Conservation (phyloP, 2,888 invertebrate species). For the Tetramorium bicarinatum region DNA sequence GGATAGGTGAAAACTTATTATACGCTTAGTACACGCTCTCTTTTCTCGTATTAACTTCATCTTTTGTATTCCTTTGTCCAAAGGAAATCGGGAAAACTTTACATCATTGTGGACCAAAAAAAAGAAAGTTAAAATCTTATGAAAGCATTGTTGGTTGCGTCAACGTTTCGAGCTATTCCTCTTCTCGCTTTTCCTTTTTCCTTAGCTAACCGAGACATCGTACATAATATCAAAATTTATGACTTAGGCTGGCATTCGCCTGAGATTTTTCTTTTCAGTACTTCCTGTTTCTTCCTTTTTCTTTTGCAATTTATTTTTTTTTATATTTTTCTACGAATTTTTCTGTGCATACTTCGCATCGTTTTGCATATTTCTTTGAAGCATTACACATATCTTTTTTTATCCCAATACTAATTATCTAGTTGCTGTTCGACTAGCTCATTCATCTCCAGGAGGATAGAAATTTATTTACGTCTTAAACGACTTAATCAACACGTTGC, state of each 20-base stretch:
- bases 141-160: constrained; percentile 84
- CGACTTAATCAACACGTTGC: background rate
- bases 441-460: background rate
- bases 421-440: background rate
- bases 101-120: constrained; percentile 80
- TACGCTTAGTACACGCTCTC: background rate
- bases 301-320: background rate
- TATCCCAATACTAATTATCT: background rate
- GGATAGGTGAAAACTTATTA: constrained; percentile 37
- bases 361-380: background rate
- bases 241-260: constrained; percentile 73
- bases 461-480: background rate
- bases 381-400: background rate
- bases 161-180: constrained; percentile 75
- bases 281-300: constrained; percentile 55
- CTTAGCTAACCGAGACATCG: constrained; percentile 72
- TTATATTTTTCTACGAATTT: background rate
- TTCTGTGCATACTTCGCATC: background rate
- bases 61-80: constrained; percentile 66
- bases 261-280: constrained; percentile 71
- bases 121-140: constrained; percentile 82
- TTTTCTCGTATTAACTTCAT: constrained; percentile 40
- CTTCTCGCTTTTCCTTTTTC: constrained; percentile 59
- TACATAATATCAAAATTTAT: constrained; percentile 86
- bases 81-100: constrained; percentile 85